Conservation (phyloP, 2,888 invertebrate species). For the Drosophila percnosoma region DNA sequence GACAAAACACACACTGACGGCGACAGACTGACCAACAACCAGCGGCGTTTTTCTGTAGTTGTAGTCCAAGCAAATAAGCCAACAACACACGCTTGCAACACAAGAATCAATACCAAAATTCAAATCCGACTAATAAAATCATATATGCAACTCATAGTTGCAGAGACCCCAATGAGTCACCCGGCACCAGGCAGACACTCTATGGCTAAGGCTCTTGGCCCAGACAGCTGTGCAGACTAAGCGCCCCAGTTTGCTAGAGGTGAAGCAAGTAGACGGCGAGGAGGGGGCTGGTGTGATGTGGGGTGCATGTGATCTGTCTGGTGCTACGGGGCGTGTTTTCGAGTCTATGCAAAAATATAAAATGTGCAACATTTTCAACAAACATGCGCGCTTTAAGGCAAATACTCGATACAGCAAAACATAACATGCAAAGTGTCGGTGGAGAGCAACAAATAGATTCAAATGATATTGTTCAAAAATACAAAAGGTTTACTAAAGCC, state of each 20-base stretch:
- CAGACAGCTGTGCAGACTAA: conserved; percentile 76
- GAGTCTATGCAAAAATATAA: conserved; percentile 38
- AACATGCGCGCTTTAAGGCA: conserved; percentile 73
- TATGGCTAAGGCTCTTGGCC: conserved; percentile 48
- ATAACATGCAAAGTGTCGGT: conserved; percentile 62
- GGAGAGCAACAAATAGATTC: conserved; percentile 25
- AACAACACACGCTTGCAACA: conserved; percentile 32
- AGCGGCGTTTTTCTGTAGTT: conserved; percentile 73
- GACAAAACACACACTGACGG: conserved; percentile 77
- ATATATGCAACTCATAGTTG: conserved; percentile 71
- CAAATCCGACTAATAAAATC: conserved; percentile 79
- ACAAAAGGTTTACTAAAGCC: not conserved
- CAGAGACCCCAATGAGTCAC: conserved; percentile 72
- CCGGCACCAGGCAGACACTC: conserved; percentile 32
- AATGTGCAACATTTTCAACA: conserved; percentile 55
- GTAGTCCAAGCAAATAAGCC: conserved; percentile 36
- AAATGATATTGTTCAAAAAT: conserved; percentile 16
- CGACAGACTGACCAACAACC: conserved; percentile 64
- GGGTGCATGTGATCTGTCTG: conserved; percentile 60
- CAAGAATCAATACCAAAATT: conserved; percentile 36
- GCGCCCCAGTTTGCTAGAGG: conserved; percentile 51
- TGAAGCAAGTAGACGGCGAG: conserved; percentile 4
- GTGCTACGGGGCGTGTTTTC: conserved; percentile 70
- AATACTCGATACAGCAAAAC: conserved; percentile 39
- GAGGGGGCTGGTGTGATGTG: conserved; percentile 1